phyloP scores from a whole-genome alignment of 2,888 invertebrate genomes.

The Schrankia costaestrigalis region DNA sequence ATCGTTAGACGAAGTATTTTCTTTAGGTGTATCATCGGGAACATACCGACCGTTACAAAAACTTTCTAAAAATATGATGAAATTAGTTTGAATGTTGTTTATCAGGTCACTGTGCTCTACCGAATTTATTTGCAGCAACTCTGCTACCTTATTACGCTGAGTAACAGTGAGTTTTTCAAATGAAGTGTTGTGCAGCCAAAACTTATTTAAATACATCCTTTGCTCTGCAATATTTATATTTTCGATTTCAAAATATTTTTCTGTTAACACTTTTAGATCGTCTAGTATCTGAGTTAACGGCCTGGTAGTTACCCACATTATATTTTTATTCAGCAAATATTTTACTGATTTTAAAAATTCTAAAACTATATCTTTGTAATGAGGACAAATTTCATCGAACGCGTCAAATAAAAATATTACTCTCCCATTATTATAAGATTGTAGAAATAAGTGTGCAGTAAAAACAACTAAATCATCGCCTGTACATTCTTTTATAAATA shows the following conservation, averaged over 20 bases:
- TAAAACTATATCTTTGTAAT: background rate
- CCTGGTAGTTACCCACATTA: conserved; percentile 1
- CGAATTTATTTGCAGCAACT: too few relatives aligned
- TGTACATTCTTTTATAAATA: conserved; percentile 1
- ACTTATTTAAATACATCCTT: background rate
- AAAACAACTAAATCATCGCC: too few relatives aligned
- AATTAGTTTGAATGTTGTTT: background rate
- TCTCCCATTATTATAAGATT: background rate
- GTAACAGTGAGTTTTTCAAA: too few relatives aligned
- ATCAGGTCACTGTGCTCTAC: too few relatives aligned
- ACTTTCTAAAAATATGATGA: too few relatives aligned
- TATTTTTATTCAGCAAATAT: background rate
- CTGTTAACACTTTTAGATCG: too few relatives aligned
- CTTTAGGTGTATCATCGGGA: too few relatives aligned
- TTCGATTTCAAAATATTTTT: background rate
- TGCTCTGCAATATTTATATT: background rate
- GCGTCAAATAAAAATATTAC: conserved; percentile 1
- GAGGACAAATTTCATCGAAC: conserved; percentile 2
- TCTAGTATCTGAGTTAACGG: too few relatives aligned
- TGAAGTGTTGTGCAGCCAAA: background rate
- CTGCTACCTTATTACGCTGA: too few relatives aligned
- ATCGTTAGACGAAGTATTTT: too few relatives aligned
- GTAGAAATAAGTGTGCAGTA: too few relatives aligned
- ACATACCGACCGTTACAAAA: too few relatives aligned
- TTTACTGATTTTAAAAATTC: background rate